Evolutionary conservation across 2,113 vertebrate genomes (phyloP).

Genomic region (Barbus barbus): DNA sequence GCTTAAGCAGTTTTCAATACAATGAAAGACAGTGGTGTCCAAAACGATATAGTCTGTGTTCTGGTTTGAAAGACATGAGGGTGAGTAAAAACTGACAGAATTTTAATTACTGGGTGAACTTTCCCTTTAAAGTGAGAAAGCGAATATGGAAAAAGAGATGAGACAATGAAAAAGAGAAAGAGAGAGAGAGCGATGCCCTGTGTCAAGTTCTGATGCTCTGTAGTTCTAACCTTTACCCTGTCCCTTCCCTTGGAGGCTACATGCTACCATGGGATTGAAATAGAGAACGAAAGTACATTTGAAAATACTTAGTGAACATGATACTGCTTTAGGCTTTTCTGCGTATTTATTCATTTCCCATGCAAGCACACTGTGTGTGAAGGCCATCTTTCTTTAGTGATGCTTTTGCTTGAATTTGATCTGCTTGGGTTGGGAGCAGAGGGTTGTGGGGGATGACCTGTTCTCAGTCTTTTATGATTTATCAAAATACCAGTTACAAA

Average conservation of each 20-base stretch:
- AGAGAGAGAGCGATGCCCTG: conserved; percentile 52
- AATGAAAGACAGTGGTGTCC: not conserved
- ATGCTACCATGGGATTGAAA: conserved; percentile 72
- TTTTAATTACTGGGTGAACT: not conserved
- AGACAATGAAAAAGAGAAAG: conserved; percentile 34
- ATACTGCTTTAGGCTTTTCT: conserved; percentile 63
- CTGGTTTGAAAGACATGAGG: not conserved
- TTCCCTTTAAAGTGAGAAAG: conserved; percentile 9
- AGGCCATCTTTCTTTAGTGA: conserved; percentile 56
- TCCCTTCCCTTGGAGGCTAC: conserved; percentile 71
- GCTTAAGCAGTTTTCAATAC: not conserved
- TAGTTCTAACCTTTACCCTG: conserved; percentile 76
- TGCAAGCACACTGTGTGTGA: conserved; percentile 53
- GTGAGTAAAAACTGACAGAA: not conserved
- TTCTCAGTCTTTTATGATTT: conserved; percentile 61
- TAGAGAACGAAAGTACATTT: conserved; percentile 73
- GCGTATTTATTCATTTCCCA: conserved; percentile 64
- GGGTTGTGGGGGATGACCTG: conserved; percentile 48
- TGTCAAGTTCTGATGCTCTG: conserved; percentile 77
- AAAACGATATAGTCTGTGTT: not conserved
- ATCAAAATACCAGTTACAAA: conserved; percentile 61
- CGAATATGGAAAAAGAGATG: conserved; percentile 15
- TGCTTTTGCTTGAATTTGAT: conserved; percentile 65
- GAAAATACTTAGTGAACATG: conserved; percentile 70
- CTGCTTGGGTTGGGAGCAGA: conserved; percentile 33